phyloP scores from a whole-genome alignment of 2,797 vertebrate genomes.

The Fundulus diaphanus region DNA sequence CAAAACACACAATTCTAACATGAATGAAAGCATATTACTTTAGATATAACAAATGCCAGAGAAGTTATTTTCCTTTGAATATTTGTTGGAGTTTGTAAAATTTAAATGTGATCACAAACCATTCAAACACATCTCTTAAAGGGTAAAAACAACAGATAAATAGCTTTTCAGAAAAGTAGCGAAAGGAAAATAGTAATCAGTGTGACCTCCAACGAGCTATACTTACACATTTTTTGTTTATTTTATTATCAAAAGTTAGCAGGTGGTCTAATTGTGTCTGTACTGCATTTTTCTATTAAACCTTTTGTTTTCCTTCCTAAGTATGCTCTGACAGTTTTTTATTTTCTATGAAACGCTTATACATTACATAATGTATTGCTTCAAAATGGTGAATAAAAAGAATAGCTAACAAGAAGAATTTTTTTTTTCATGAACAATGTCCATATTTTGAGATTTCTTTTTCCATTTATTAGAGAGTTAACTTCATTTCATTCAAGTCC shows the following conservation, averaged over 20 bases:
- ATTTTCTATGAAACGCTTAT: not conserved
- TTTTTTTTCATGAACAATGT: not conserved
- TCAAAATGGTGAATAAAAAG: not conserved
- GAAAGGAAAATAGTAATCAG: not conserved
- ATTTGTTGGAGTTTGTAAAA: too few relatives aligned
- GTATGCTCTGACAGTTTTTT: not conserved
- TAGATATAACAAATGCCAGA: too few relatives aligned
- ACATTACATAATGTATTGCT: not conserved
- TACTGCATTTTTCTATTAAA: not conserved
- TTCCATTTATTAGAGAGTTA: not conserved
- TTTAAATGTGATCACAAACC: too few relatives aligned
- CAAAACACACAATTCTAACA: too few relatives aligned
- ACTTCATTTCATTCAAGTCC: not conserved
- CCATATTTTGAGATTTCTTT: not conserved
- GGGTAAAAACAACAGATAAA: not conserved
- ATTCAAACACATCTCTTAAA: not conserved
- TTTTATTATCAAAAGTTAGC: not conserved
- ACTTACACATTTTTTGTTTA: not conserved
- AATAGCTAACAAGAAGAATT: not conserved
- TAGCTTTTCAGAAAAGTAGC: not conserved
- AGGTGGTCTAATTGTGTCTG: too few relatives aligned
- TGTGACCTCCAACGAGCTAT: not conserved
- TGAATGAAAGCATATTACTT: too few relatives aligned
- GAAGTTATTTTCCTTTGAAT: too few relatives aligned
- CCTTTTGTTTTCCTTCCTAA: not conserved